Percentiles rank a stretch among this genome's conserved stretches.
Evolutionary conservation across 2,888 invertebrate genomes (phyloP).

Genomic region (Gonocerus acuteangulatus): DNA sequence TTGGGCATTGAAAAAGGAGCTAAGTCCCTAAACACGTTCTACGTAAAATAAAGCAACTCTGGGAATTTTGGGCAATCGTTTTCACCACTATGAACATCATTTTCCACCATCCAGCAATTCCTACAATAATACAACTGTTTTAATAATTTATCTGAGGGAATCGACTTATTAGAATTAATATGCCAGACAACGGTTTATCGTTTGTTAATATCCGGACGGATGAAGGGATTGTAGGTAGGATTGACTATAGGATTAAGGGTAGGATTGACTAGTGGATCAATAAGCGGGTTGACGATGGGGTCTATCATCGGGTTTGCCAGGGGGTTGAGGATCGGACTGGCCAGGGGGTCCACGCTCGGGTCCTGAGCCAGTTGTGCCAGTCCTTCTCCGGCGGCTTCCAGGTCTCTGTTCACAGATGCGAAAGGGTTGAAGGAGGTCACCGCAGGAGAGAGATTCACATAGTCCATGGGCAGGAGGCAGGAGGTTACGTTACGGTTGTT

Average conservation of each 20-base stretch:
- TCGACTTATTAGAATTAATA: no score
- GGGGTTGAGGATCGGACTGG: background rate
- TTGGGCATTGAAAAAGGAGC: no score
- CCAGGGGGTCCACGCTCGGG: background rate
- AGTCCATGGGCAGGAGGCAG: conserved; percentile 9
- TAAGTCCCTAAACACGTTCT: no score
- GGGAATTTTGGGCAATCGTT: no score
- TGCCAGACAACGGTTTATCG: no score
- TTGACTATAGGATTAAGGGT: background rate
- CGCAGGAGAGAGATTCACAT: background rate
- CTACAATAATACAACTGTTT: no score
- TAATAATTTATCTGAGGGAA: no score
- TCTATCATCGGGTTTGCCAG: background rate
- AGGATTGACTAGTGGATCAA: background rate
- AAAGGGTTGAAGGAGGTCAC: conserved; percentile 12
- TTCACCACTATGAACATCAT: no score
- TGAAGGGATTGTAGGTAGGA: background rate
- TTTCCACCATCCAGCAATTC: no score
- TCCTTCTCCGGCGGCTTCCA: background rate
- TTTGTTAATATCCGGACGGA: no score
- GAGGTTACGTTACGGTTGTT: background rate
- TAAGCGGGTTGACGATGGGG: background rate
- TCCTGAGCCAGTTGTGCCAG: background rate
- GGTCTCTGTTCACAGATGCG: background rate
- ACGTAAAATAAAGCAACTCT: no score